Evolutionary conservation across 2,888 invertebrate species (phyloP).

Genomic region (Limnephilus auricula): DNA sequence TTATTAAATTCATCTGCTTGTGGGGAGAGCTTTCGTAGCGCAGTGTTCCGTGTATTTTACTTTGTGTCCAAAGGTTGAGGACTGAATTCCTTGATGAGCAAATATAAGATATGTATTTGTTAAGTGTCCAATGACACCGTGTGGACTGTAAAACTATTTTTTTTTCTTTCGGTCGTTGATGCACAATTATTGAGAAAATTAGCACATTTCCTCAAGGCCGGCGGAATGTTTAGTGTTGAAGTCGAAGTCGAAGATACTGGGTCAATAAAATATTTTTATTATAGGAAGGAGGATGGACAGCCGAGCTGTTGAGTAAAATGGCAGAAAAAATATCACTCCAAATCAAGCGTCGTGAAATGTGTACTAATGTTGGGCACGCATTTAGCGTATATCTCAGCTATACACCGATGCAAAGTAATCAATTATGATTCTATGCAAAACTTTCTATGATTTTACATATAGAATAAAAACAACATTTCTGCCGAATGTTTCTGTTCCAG

Average conservation of each 20-base stretch:
- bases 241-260: no score
- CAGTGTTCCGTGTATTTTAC: neutral
- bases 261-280: neutral
- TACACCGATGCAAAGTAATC: neutral
- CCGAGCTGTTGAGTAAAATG: neutral
- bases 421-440: neutral
- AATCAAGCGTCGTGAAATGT: neutral
- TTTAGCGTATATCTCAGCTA: neutral
- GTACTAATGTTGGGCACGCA: neutral
- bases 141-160: no score
- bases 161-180: no score
- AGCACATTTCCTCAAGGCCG: no score
- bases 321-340: neutral
- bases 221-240: no score
- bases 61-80: neutral
- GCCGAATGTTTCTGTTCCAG: neutral
- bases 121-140: no score
- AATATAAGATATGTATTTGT: neutral
- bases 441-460: neutral
- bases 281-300: neutral
- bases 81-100: neutral
- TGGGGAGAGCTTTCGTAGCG: neutral
- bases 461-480: neutral
- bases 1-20: neutral
- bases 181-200: no score